Conservation (phyloP, 2,113 vertebrate genomes). For the Romanogobio albipinnatus region DNA sequence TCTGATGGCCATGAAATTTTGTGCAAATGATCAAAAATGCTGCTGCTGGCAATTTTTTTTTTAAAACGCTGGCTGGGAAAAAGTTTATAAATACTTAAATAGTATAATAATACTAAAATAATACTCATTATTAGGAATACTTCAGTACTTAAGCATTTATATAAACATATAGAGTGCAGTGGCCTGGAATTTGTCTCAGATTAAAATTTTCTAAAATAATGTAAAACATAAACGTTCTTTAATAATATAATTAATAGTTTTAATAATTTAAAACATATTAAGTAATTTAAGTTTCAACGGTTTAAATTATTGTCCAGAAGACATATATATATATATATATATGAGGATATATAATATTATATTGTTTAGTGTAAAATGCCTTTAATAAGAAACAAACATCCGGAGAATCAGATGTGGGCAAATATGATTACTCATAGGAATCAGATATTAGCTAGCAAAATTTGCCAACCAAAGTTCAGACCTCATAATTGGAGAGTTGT, state of each 20-base stretch:
- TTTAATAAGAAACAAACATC: neutral
- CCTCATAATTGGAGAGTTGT: slow-evolving; percentile 87
- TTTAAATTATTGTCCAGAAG: no score
- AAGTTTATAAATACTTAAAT: no score
- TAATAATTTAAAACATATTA: neutral
- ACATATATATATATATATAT: no score
- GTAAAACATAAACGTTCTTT: no score
- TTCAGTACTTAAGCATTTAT: neutral
- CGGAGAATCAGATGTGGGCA: neutral
- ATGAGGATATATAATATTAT: neutral
- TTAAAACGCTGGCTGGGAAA: no score
- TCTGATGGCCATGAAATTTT: no score
- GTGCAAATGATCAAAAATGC: no score
- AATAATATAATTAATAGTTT: neutral
- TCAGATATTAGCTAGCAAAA: neutral
- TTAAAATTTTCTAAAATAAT: no score
- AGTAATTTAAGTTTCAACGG: neutral
- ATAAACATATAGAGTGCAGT: neutral
- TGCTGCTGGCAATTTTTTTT: no score
- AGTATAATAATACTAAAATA: neutral
- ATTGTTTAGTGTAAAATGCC: neutral
- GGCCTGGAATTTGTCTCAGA: no score
- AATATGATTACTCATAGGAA: neutral
- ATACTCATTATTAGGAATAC: neutral
- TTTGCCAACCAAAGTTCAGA: slow-evolving; percentile 55